Percentiles rank a stretch among this genome's conserved stretches.
These are phyloP conservation scores for Seriola aureovittata DNA, from an alignment of 2,113 vertebrate species.

Conservation along the genomic window DNA sequence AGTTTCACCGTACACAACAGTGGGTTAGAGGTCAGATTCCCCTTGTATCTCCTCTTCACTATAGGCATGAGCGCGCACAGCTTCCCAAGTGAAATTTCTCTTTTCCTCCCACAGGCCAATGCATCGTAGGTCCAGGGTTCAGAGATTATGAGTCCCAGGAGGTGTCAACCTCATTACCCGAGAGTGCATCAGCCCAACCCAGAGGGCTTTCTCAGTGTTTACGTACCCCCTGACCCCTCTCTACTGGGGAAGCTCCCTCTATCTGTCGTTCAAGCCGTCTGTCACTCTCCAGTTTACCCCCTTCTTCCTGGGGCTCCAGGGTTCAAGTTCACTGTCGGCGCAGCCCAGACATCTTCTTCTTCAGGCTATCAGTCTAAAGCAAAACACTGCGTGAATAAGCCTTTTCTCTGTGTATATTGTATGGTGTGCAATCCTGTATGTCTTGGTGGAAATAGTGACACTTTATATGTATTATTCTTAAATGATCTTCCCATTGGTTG, in stretches of 20 bases:
- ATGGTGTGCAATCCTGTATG: neutral
- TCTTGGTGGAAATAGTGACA: neutral
- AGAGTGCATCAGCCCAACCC: slow-evolving; percentile 56
- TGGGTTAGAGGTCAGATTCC: slow-evolving; percentile 38
- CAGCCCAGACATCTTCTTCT: slow-evolving; percentile 63
- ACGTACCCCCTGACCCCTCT: slow-evolving; percentile 70
- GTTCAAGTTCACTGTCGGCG: slow-evolving; percentile 80
- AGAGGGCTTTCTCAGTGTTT: slow-evolving; percentile 67
- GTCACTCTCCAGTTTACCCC: slow-evolving; percentile 37
- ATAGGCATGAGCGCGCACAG: neutral
- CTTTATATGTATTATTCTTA: neutral
- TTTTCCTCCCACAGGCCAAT: slow-evolving; percentile 21
- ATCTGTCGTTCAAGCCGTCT: slow-evolving; percentile 20
- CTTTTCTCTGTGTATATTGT: neutral
- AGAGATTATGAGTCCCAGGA: slow-evolving; percentile 64
- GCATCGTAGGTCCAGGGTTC: slow-evolving; percentile 49
- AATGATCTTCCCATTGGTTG: neutral
- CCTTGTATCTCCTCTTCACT: slow-evolving; percentile 8
- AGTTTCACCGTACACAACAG: neutral
- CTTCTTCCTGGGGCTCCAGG: slow-evolving; percentile 24
- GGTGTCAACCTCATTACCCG: slow-evolving; percentile 64
- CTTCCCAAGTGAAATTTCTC: neutral
- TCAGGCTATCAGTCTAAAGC: slow-evolving; percentile 22
- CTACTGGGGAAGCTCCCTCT: slow-evolving; percentile 42
- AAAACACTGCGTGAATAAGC: neutral